Evolutionary conservation across 2,113 vertebrate genomes (phyloP), one percentile per base, ranked within the genome.

Genomic region (Canis aureus): DNA sequence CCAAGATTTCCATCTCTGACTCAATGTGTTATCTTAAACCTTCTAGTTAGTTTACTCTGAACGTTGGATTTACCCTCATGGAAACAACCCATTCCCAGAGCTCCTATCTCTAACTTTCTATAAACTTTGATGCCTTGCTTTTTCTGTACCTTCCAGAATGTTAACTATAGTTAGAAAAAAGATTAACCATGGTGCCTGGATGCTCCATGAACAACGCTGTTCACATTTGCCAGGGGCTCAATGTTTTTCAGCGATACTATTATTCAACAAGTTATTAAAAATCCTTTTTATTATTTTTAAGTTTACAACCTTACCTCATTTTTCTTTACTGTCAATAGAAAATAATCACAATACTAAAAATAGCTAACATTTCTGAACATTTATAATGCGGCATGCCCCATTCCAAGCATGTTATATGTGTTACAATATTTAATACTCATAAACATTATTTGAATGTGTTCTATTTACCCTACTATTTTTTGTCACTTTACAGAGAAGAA

Each of bases 281-380:
- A 53, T 29, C 71, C 85, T 69, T 23, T 27, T n/a, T 32, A 57
- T 90, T 81, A 49, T 67, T 90, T 95, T 94, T 74, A 82, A 82
- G 8, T 69, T 88, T 16, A 76, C 7, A 67, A 35, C 7, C 1
- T 74, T 66, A 73, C 38, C 20, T 69, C n/a, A 78, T 67, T 82
- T 91, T 57, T n/a, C 8, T 86, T 35, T 49, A 79, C 4, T 69
- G 17, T 83, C 73, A 74, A 32, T 3, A 57, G 38, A 66, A 89
- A 91, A 86, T 62, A 32, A 88, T 82, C 13, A 49, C 29, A 83
- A 78, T 15, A 69, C 5, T 90, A 66, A 90, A 62, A 89, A 49
- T 2, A 67, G 12, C 20, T 59, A 88, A 88, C 4, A 69, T 69
- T 90, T 92, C 29, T 74, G 6, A 86, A 32, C 16, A 64, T 7